Conservation (phyloP, 1,140 invertebrate genomes). For the Panagrolaimus sp. region DNA sequence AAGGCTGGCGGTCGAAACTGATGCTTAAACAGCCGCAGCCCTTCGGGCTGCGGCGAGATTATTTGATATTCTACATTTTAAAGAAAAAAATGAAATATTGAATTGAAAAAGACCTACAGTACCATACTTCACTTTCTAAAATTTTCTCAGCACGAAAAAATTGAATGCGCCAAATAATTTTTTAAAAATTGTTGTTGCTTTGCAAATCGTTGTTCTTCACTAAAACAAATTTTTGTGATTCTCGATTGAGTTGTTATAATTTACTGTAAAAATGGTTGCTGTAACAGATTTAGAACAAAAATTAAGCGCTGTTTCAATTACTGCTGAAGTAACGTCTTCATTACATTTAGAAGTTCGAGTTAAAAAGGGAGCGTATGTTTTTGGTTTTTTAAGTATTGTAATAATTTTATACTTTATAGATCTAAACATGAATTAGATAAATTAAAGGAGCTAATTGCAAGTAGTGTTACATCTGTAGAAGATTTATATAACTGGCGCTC, state of each 20-base stretch:
- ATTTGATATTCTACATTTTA: too few species aligned
- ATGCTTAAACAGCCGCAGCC: too few species aligned
- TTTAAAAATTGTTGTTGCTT: too few species aligned
- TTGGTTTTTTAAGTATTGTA: not conserved
- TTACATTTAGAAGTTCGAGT: conserved; percentile 18
- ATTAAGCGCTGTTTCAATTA: not conserved
- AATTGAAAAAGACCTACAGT: too few species aligned
- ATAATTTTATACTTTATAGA: conserved; percentile 14
- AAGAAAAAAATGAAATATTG: too few species aligned
- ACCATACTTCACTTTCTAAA: too few species aligned
- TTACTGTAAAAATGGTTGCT: not conserved
- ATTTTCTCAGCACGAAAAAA: too few species aligned
- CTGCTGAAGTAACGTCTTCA: not conserved
- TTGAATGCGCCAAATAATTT: too few species aligned
- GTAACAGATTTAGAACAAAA: not conserved
- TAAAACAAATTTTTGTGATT: too few species aligned
- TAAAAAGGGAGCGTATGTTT: conserved; percentile 24
- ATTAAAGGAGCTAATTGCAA: not conserved
- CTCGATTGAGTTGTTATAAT: not conserved
- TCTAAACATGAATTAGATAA: conserved; percentile 16
- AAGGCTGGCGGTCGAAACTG: too few species aligned
- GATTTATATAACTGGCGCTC: conserved; percentile 17
- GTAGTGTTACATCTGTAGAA: not conserved
- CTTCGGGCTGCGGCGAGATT: too few species aligned
- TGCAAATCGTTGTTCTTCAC: too few species aligned